Base-by-base conservation (phyloP, 2,888 invertebrate species). In the Protophormia terraenovae region DNA sequence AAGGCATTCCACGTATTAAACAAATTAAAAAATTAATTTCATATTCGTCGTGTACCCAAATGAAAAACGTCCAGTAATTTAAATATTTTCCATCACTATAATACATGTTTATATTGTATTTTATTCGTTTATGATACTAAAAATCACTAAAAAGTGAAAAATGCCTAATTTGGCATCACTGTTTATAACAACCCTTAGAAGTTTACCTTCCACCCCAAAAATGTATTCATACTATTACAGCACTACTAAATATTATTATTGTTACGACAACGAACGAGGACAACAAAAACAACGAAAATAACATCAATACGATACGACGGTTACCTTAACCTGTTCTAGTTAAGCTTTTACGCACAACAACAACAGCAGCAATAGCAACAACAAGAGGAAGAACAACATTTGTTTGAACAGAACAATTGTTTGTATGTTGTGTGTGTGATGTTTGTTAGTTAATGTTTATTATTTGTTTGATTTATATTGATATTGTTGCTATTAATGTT, bases 321-420 rank as follows among this genome's bases (percentile, higher is more conserved):
- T 81, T 82, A 82, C 82, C 75, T 82, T 85, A 85, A 85, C 82
- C 82, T 85, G 85, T 85, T 85, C 85, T 60, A 76, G 76, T 75
- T 78, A 72, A 82, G 82, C 82, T 79, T 82, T 82, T 72, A 82
- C 85, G 78, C 82, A 82, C 78, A 60, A 73, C 12, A 45, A 53
- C 29, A 27, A 27, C 47, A 22, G 29, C 35, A n/a, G 69, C 19
- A 16, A 10, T 10, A 22, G 50, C 29, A 47, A n/a, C n/a, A 32
- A 19, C 12, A 32, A 50, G 7, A 32, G 16, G 45, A 50, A 58
- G 53, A 22, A 38, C 22, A 50, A 16, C 29, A 16, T 0, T 38
- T 27, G 14, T 35, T 8, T 5, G 22, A 62, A 29, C 67, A 12
- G 19, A 58, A 41, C 32, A 29, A 27, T 47, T 6, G n/a, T 45